phyloP scores from a whole-genome alignment of 2,888 invertebrate genomes.

The Marronus borbonicus region DNA sequence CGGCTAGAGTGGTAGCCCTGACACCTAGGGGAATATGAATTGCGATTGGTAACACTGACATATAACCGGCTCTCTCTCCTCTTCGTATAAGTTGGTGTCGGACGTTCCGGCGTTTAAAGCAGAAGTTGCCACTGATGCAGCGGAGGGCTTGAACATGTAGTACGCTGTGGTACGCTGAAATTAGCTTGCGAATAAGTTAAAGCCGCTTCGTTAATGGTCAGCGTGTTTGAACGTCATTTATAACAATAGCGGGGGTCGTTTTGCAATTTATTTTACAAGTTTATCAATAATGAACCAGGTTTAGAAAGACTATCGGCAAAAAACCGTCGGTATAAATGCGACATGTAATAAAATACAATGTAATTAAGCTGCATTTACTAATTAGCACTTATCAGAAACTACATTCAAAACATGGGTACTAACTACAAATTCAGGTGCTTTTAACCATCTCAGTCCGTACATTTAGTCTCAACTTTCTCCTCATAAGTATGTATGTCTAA shows the following conservation, averaged over 20 bases:
- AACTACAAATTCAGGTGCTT: too few species aligned
- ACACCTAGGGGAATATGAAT: slow-evolving; percentile 70
- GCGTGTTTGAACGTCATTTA: not conserved
- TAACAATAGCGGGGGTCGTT: not conserved
- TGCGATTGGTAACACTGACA: slow-evolving; percentile 69
- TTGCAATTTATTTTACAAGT: too few species aligned
- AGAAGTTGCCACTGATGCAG: slow-evolving; percentile 27
- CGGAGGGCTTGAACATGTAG: not conserved
- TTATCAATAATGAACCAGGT: too few species aligned
- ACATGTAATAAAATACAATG: too few species aligned
- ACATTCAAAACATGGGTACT: too few species aligned
- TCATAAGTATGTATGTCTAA: too few species aligned
- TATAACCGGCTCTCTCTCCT: slow-evolving; percentile 58
- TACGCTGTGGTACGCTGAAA: not conserved
- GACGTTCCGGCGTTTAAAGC: slow-evolving; percentile 39
- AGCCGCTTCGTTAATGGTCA: not conserved
- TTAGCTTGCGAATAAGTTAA: slow-evolving; percentile 8
- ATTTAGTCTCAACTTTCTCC: too few species aligned
- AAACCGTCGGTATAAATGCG: too few species aligned
- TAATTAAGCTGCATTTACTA: too few species aligned
- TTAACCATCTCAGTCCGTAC: too few species aligned
- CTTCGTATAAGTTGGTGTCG: slow-evolving; percentile 44
- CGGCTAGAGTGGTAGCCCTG: slow-evolving; percentile 69
- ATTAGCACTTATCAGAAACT: too few species aligned
- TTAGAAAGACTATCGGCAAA: too few species aligned